A percentile compares a stretch with the other conserved stretches of the same genome.
These are phyloP conservation scores for Tarsius wallacei DNA, from an alignment of 2,797 vertebrate genomes.

Conservation along the genomic window DNA sequence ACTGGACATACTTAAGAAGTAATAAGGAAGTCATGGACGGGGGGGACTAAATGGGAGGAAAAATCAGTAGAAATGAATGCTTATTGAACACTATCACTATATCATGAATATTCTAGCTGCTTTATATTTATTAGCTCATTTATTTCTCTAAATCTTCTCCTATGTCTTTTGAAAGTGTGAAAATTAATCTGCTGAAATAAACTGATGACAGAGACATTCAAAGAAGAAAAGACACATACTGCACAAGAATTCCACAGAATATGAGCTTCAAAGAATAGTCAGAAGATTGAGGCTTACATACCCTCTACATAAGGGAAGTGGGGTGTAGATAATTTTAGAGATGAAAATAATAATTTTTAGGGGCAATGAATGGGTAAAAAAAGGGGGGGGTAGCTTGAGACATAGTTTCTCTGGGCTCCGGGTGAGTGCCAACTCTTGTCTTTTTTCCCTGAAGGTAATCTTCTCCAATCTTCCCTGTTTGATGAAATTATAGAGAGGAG, in stretches of 20 bases:
- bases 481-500: not conserved
- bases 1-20: not conserved
- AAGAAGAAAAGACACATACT: not conserved
- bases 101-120: not conserved
- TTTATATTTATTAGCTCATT: not conserved
- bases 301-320: not conserved
- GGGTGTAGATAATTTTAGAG: not conserved
- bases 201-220: not conserved
- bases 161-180: not conserved
- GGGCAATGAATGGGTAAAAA: not conserved
- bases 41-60: not conserved
- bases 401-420: not conserved
- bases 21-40: not conserved
- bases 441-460: no score
- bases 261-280: not conserved
- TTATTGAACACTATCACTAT: not conserved
- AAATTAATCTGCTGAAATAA: not conserved
- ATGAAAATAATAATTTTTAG: not conserved
- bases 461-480: not conserved
- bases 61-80: not conserved
- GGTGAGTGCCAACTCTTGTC: not conserved
- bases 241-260: not conserved
- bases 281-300: not conserved
- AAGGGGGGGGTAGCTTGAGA: not conserved
- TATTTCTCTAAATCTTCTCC: no score